Evolutionary conservation across 2,888 invertebrate species (phyloP).

Genomic region (Ametastegia equiseti): DNA sequence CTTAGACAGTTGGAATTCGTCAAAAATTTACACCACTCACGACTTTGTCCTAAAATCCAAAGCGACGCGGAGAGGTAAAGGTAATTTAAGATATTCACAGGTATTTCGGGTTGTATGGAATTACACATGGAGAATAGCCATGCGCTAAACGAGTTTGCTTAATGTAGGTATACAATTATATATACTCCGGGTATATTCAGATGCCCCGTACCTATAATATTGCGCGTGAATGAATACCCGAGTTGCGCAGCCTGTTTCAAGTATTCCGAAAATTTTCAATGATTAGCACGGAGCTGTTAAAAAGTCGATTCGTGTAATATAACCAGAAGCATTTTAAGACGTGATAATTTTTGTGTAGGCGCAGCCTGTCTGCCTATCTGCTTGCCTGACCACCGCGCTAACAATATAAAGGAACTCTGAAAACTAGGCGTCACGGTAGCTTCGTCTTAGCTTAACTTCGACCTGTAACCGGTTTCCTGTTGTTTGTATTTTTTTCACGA

Average conservation of each 20-base stretch:
- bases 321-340: conserved; percentile 18
- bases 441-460: neutral
- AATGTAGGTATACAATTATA: too few relatives aligned
- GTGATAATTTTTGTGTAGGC: conserved; percentile 34
- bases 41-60: too few relatives aligned
- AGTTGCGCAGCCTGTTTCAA: conserved; percentile 15
- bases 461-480: conserved; percentile 38
- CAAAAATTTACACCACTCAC: too few relatives aligned
- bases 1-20: too few relatives aligned
- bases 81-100: too few relatives aligned
- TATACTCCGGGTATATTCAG: too few relatives aligned
- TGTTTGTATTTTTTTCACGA: conserved; percentile 43
- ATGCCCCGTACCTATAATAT: too few relatives aligned
- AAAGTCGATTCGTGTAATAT: neutral
- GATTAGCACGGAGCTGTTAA: conserved; percentile 30
- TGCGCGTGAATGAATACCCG: neutral
- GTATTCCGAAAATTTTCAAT: neutral
- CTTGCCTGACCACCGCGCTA: neutral
- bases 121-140: neutral
- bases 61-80: neutral
- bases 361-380: neutral
- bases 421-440: conserved; percentile 41
- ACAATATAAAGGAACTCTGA: neutral
- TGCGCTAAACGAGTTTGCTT: neutral
- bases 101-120: neutral